These are phyloP conservation scores for Tiliqua scincoides DNA, from an alignment of 2,113 vertebrate species.

Conservation along the genomic window DNA sequence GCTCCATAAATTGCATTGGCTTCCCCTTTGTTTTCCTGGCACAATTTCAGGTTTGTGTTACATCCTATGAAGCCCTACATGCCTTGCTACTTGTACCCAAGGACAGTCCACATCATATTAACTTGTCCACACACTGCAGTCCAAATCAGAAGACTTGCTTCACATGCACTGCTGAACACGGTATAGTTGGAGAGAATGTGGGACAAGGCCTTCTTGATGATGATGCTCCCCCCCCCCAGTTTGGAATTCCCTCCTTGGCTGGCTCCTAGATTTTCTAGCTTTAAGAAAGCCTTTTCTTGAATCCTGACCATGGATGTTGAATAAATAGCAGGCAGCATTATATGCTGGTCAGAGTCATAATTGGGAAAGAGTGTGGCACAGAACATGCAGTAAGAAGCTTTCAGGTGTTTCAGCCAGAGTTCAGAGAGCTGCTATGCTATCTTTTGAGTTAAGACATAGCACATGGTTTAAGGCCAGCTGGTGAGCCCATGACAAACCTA, in stretches of 20 bases:
- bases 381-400: background rate
- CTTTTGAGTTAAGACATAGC: background rate
- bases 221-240: background rate
- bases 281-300: no score
- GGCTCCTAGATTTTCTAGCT: background rate
- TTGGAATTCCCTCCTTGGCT: background rate
- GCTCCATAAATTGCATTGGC: no score
- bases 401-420: background rate
- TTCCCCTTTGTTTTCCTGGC: no score
- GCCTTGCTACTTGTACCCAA: no score
- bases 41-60: no score
- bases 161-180: no score
- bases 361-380: background rate
- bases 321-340: background rate
- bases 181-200: no score
- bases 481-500: background rate
- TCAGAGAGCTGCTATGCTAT: background rate
- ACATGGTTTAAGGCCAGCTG: background rate
- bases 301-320: background rate
- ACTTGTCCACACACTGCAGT: no score
- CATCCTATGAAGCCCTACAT: no score
- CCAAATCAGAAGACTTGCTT: no score
- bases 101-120: no score
- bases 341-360: background rate
- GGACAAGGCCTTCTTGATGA: no score